Base-by-base conservation (phyloP, 2,888 invertebrate species). In the Ophion obscuratus region DNA sequence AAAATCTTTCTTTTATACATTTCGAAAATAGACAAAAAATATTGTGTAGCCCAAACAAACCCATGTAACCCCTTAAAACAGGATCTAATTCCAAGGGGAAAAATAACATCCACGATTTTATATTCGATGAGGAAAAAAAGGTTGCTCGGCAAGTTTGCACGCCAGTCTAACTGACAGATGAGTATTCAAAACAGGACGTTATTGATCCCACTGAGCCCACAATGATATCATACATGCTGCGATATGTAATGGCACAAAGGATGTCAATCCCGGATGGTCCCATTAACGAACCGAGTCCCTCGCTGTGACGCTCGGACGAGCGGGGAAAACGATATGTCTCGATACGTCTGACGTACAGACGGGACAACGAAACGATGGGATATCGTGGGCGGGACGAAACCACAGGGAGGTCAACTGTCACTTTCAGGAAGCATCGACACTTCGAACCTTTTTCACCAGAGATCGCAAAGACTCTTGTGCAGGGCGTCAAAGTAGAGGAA, bases 341-440 rank as follows among this genome's bases (percentile, higher is more conserved):
- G 70, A 76, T 76, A 64, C 53, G 14, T 80, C 11, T 44, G 70
- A 5, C 47, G 74, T 59, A 20, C 17, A 36, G 14, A 11, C 59
- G 40, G 24, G 68, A 78, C 44, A 20, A 44, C 53, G 57, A 47
- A 27, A 59, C 44, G 47, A 71, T 77, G 67, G 70, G 73, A 79
- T 71, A 67, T 24, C 62, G 57, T 70, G 75, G 31, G 64, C 64
- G 47, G 14, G 70, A 82, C 81, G 61, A 71, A 64, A 66, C 78
- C 66, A 61, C 61, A 14, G n/a, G 20, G 71, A 68, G 59, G n/a
- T 64, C 36, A 47, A 66, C 61, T 85, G 85, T 85, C 85, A 79
- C 61, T 62, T 79, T 75, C 66, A 76, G 66, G 67, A 82, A 75
- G 61, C 76, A 59, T 79, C 75, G 70, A 81, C 76, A 53, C 79